phyloP scores from a whole-genome alignment of 2,888 invertebrate species.

The Eustalomyia histrio region DNA sequence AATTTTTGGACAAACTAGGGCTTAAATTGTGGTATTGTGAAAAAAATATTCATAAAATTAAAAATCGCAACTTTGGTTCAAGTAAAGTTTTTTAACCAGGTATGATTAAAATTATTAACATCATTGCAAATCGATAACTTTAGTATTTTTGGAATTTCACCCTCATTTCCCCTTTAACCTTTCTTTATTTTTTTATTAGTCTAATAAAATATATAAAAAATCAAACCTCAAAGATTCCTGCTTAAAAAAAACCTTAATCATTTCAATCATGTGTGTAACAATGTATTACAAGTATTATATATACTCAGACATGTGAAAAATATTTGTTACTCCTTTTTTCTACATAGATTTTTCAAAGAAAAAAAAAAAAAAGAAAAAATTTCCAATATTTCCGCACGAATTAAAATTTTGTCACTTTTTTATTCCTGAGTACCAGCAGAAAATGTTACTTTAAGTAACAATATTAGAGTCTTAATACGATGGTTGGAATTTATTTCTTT shows the following conservation, averaged over 20 bases:
- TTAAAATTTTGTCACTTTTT: slow-evolving; percentile 64
- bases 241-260: slow-evolving; percentile 19
- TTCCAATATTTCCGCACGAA: slow-evolving; percentile 66
- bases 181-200: slow-evolving; percentile 44
- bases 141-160: not conserved
- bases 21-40: too few relatives aligned
- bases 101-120: too few relatives aligned
- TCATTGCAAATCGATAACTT: too few relatives aligned
- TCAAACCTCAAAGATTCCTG: slow-evolving; percentile 47
- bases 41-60: too few relatives aligned
- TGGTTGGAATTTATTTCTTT: slow-evolving; percentile 21
- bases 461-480: slow-evolving; percentile 35
- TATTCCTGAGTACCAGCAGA: slow-evolving; percentile 40
- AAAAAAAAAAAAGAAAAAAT: slow-evolving; percentile 21
- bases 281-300: slow-evolving; percentile 15
- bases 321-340: slow-evolving; percentile 50
- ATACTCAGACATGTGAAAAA: slow-evolving; percentile 41
- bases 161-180: not conserved
- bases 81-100: too few relatives aligned
- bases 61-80: too few relatives aligned
- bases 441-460: slow-evolving; percentile 46
- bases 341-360: slow-evolving; percentile 37
- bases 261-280: slow-evolving; percentile 48
- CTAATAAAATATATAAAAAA: slow-evolving; percentile 60
- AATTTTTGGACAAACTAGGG: too few relatives aligned